Conservation (phyloP, 2,888 invertebrate species). For the Rotaria magnacalcarata region DNA sequence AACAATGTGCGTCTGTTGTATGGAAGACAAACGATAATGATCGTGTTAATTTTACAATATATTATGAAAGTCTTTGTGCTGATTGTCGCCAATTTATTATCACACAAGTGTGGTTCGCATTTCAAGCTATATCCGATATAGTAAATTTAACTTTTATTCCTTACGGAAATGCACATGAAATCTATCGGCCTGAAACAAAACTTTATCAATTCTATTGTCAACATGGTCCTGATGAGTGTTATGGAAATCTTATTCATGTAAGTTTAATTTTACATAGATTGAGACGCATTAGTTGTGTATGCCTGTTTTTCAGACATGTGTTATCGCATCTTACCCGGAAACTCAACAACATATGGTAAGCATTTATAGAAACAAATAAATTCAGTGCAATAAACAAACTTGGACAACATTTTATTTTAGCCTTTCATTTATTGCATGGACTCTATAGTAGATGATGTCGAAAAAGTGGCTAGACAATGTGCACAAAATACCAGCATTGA, state of each 20-base stretch:
- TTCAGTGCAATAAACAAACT: constrained; percentile 47
- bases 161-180: constrained; percentile 50
- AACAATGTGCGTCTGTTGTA: background rate
- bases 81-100: constrained; percentile 53
- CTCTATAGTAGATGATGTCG: constrained; percentile 42
- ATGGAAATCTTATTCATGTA: constrained; percentile 57
- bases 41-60: constrained; percentile 52
- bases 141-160: constrained; percentile 55
- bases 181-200: constrained; percentile 43
- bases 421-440: constrained; percentile 56
- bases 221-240: constrained; percentile 56
- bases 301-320: background rate
- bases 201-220: constrained; percentile 53
- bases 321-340: background rate
- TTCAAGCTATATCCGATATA: constrained; percentile 50
- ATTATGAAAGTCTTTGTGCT: constrained; percentile 57
- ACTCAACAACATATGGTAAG: constrained; percentile 31
- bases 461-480: constrained; percentile 49
- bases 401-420: constrained; percentile 50
- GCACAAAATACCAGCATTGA: constrained; percentile 50
- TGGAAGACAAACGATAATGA: background rate
- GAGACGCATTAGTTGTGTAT: too few species aligned
- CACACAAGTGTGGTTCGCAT: constrained; percentile 51
- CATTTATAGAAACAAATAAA: background rate
- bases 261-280: constrained; percentile 47